Percentiles rank a stretch among this genome's conserved stretches.
Evolutionary conservation across 2,113 vertebrate genomes (phyloP).

Genomic region (Nestor notabilis): DNA sequence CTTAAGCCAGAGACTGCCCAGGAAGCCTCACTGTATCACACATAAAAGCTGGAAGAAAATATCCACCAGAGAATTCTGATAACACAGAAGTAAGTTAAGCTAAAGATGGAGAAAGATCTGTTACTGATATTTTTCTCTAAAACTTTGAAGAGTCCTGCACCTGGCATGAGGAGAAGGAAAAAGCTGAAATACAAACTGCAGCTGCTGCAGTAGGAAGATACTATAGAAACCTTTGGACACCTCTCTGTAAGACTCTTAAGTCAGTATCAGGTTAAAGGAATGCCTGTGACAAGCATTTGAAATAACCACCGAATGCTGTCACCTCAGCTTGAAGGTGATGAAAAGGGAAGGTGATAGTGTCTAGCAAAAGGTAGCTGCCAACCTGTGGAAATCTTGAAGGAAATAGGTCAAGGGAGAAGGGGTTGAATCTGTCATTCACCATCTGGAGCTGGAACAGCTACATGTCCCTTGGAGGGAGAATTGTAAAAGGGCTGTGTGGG

Average conservation of each 20-base stretch:
- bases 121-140: not conserved
- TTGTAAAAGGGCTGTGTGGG: not conserved
- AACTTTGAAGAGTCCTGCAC: not conserved
- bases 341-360: not conserved
- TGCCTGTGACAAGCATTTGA: not conserved
- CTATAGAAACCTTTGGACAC: not conserved
- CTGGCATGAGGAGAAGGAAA: not conserved
- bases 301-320: not conserved
- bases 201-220: not conserved
- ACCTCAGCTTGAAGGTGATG: not conserved
- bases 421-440: not conserved
- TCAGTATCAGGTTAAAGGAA: not conserved
- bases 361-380: constrained; percentile 25
- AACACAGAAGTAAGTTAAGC: not conserved
- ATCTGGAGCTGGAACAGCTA: not conserved
- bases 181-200: not conserved
- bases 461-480: not conserved
- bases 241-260: not conserved
- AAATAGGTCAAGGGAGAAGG: constrained; percentile 9
- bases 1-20: not conserved
- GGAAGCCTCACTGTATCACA: not conserved
- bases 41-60: not conserved
- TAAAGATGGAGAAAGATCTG: not conserved
- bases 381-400: not conserved
- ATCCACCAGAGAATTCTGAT: not conserved